phyloP scores from a whole-genome alignment of 2,888 invertebrate species.

The Amblyjoppa proteus region DNA sequence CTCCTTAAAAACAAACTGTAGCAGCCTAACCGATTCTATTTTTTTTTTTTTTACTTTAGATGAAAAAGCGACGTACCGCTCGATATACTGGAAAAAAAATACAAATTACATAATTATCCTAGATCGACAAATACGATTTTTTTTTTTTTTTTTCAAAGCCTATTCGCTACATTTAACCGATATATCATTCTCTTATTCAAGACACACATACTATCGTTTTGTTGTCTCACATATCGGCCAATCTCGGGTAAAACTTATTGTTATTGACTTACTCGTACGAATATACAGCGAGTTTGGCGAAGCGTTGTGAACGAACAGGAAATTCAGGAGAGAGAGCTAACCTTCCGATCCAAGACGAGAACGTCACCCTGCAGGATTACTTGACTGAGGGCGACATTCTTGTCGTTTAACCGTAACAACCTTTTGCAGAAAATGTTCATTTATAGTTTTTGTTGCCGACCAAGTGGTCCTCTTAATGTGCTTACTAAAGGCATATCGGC shows the following conservation, averaged over 20 bases:
- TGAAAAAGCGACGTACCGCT: conserved; percentile 24
- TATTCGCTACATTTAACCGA: conserved; percentile 50
- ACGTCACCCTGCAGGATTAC: not conserved
- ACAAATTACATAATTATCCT: conserved; percentile 43
- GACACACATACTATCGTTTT: conserved; percentile 26
- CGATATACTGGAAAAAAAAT: conserved; percentile 45
- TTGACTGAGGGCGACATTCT: not conserved
- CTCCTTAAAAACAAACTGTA: conserved; percentile 41
- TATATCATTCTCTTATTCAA: conserved; percentile 39
- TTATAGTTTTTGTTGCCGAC: not conserved
- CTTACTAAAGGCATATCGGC: conserved; percentile 25
- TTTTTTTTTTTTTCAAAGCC: conserved; percentile 25
- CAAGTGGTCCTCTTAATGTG: not conserved
- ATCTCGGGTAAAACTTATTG: conserved; percentile 52
- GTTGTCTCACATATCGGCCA: conserved; percentile 34
- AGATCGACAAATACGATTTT: conserved; percentile 54
- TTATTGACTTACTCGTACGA: conserved; percentile 52
- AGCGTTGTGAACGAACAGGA: conserved; percentile 4
- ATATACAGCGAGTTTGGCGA: conserved; percentile 23
- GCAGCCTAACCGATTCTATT: not conserved
- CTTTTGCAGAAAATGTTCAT: not conserved
- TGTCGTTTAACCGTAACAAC: not conserved
- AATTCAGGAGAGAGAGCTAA: not conserved
- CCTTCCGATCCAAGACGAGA: not conserved
- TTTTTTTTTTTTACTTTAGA: conserved; percentile 12